phyloP scores from a whole-genome alignment of 2,113 vertebrate genomes.

The Microcebus jonahi region DNA sequence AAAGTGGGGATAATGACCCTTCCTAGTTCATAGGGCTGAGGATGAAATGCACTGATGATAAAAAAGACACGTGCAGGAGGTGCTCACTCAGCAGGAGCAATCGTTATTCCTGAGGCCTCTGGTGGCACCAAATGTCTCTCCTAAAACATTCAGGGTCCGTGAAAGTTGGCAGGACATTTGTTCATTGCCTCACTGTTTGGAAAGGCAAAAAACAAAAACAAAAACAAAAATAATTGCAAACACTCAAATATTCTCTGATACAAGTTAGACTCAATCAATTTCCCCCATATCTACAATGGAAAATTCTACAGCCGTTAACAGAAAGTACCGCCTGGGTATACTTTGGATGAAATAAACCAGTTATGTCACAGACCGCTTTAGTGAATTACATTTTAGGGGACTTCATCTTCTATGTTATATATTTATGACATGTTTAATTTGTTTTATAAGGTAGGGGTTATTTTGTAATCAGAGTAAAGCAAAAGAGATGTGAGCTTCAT shows the following conservation, averaged over 20 bases:
- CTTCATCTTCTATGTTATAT: not conserved
- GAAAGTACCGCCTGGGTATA: too few relatives aligned
- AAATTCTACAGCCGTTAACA: not conserved
- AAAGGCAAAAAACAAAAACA: not conserved
- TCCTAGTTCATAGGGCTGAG: not conserved
- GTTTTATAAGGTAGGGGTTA: not conserved
- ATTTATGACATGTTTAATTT: not conserved
- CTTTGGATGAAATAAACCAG: not conserved
- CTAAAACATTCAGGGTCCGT: not conserved
- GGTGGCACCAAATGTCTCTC: not conserved
- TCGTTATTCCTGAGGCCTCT: not conserved
- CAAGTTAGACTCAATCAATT: not conserved
- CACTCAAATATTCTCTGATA: not conserved
- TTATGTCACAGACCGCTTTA: not conserved
- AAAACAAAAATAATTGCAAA: too few relatives aligned
- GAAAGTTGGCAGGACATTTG: not conserved
- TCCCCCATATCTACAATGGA: not conserved
- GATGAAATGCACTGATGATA: fast-evolving
- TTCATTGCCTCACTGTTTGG: not conserved
- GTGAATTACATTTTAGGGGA: too few relatives aligned
- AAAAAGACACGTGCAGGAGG: too few relatives aligned
- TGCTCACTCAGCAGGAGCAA: not conserved
- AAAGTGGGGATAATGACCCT: too few relatives aligned
- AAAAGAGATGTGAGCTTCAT: not conserved
- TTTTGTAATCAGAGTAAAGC: not conserved